A percentile compares a stretch with the other conserved stretches of the same genome.
Evolutionary conservation across 1,140 invertebrate genomes (phyloP).

Genomic region (Drosophila leontia): DNA sequence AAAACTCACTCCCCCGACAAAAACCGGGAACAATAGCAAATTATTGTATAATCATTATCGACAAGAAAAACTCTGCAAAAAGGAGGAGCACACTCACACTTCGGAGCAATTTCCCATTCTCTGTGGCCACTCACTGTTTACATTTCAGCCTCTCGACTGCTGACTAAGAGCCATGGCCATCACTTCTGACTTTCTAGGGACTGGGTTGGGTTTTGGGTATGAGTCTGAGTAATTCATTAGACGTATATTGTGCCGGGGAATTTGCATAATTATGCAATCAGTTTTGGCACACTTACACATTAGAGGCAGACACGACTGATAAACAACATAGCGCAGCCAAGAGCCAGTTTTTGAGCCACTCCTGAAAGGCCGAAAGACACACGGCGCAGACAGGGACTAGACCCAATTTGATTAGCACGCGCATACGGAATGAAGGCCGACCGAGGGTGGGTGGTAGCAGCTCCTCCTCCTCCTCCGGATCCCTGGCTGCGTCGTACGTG

Average conservation of each 20-base stretch:
- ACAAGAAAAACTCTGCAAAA: conserved; percentile 17
- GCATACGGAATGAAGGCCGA: conserved; percentile 71
- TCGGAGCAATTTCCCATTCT: neutral
- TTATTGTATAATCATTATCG: conserved; percentile 72
- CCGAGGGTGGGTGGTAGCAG: conserved; percentile 18
- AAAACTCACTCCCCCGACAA: conserved; percentile 21
- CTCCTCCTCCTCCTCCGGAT: neutral
- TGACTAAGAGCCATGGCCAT: conserved; percentile 45
- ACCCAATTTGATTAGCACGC: conserved; percentile 80
- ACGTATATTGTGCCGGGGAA: conserved; percentile 70
- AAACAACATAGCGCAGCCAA: conserved; percentile 53
- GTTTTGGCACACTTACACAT: conserved; percentile 82
- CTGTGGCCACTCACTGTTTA: conserved; percentile 2
- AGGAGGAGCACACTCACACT: neutral
- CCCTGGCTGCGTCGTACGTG: conserved; percentile 47
- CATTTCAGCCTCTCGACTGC: conserved; percentile 30
- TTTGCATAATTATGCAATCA: conserved; percentile 84
- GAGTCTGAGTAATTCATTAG: conserved; percentile 76
- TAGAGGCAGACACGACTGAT: conserved; percentile 76
- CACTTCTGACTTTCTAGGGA: conserved; percentile 24
- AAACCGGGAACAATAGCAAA: conserved; percentile 59
- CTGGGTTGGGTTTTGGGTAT: neutral
- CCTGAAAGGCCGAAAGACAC: conserved; percentile 28
- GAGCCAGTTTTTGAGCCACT: conserved; percentile 19
- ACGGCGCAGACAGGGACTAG: conserved; percentile 76